Evolutionary conservation across 1,140 invertebrate genomes (phyloP), one percentile per base, ranked within the genome.

Genomic region (Fragariocoptes setiger): DNA sequence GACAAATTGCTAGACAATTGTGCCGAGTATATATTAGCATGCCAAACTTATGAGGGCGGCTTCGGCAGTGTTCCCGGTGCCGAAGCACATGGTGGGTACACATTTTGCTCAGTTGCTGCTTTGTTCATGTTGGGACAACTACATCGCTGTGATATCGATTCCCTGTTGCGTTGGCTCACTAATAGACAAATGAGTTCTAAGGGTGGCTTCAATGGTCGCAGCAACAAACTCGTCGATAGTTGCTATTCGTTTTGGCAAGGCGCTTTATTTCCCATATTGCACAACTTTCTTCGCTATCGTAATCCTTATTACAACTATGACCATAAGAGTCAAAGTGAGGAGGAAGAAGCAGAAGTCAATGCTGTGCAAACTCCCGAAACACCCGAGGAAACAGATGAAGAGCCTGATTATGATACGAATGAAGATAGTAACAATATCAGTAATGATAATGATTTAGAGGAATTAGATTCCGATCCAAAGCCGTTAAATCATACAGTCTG

Each of bases 181-280:
- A 54, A 53, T 44, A 48, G 55, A 16, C 62, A 64, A 47, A 59
- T 58, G 51, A 39, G 40, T n/a, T 56, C 50, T 44, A 60, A 63
- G 49, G 62, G 62, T 16, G 62, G 61, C 16, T 64, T 63, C 42
- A 47, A 53, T 64, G 83, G 83, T 1, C 20, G 37, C 19, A 92
- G 90, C 3, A 95, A 95, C 58, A 99, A 99, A 63, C 59, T 95
- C 41, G 88, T 97, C 1, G 90, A 99, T 64, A 76, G 76, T 4
- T 99, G 90, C 60, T 99, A 99, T 56, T 88, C 82, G 2, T 97
- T 94, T 62, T 97, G 90, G 90, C 80, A 88, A 62, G 83, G 80
- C 19, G 85, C 74, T 21, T 66, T 71, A 25, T 82, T 94, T 55
- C 76, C 80, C 31, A 52, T 76, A 0, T 65, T 79, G 4, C 65